phyloP scores from a whole-genome alignment of 2,888 invertebrate species.

The Drosophila yooni region DNA sequence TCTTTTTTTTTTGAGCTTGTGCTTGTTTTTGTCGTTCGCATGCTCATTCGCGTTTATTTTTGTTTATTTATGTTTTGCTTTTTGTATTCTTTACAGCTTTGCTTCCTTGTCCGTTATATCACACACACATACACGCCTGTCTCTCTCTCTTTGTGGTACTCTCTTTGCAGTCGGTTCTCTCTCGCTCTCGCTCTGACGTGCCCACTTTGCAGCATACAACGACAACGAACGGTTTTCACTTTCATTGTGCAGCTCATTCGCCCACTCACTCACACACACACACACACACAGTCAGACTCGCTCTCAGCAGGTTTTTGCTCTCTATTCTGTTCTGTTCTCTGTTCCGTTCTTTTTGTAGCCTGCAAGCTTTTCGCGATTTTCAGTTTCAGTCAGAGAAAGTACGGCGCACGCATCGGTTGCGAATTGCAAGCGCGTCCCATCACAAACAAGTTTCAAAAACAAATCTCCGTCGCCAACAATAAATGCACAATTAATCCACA shows the following conservation, averaged over 20 bases:
- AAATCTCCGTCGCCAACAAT: slow-evolving; percentile 34
- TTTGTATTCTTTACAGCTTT: slow-evolving; percentile 68
- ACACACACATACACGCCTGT: slow-evolving; percentile 5
- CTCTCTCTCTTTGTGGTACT: slow-evolving; percentile 9
- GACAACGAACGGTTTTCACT: slow-evolving; percentile 65
- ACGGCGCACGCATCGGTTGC: slow-evolving; percentile 84
- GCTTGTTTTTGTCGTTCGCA: slow-evolving; percentile 50
- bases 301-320: slow-evolving; percentile 43
- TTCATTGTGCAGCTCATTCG: slow-evolving; percentile 72
- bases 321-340: slow-evolving; percentile 30
- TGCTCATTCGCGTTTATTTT: slow-evolving; percentile 76
- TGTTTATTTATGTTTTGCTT: slow-evolving; percentile 82
- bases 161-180: slow-evolving; percentile 19
- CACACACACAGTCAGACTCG: slow-evolving; percentile 2
- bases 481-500: slow-evolving; percentile 22
- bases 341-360: slow-evolving; percentile 33
- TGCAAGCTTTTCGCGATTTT: slow-evolving; percentile 53
- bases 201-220: slow-evolving; percentile 47
- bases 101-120: slow-evolving; percentile 64
- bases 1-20: slow-evolving; percentile 18
- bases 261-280: slow-evolving; percentile 28
- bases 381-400: slow-evolving; percentile 85
- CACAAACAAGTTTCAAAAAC: slow-evolving; percentile 26
- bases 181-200: slow-evolving; percentile 46
- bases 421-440: slow-evolving; percentile 55